Evolutionary conservation across 2,888 invertebrate species (phyloP), one percentile per base, ranked within the genome.

Genomic region (Drosophila imparisetae): DNA sequence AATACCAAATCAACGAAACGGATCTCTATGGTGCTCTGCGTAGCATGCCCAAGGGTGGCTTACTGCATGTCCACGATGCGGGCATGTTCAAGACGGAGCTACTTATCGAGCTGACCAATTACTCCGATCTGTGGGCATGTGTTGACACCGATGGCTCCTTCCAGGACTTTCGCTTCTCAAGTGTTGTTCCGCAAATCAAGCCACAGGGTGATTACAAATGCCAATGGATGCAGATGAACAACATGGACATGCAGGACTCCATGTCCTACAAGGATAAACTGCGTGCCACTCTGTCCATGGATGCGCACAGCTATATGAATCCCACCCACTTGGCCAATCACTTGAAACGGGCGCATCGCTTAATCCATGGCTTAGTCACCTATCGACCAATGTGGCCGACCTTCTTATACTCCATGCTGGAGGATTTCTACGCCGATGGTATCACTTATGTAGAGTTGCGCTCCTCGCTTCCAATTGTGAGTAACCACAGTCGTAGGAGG

Each of bases 41-140:
- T 63, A 92, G 92, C 54, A 94, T 97, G 93, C 97, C 97, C 0
- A 97, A 97, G 93, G 97, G 96, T 10, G 95, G 94, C 0, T 94
- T 95, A 0, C 92, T 96, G 8, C 96, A 96, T 88, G 93, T 94
- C 0, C 96, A 96, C 84, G 94, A 96, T 71, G 94, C 94, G 72
- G 95, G 95, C 0, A 93, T 95, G 2, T 93, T 94, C 8, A 94
- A 94, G 0, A 91, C 94, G 0, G 95, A 96, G 70, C 95, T 94
- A 76, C 79, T 96, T 0, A 86, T 95, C 50, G 94, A 95, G n/a
- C 66, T 85, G 1, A 79, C 74, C 0, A 53, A 63, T 6, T 54
- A 38, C 2, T 11, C 74, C 0, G 40, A 83, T 53, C 63, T 90
- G n/a, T 90, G 89, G 90, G 49, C 74, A 0, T 90, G 88, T 15